Base-by-base conservation (phyloP, 2,888 invertebrate genomes). In the Spicauda simplicius region DNA sequence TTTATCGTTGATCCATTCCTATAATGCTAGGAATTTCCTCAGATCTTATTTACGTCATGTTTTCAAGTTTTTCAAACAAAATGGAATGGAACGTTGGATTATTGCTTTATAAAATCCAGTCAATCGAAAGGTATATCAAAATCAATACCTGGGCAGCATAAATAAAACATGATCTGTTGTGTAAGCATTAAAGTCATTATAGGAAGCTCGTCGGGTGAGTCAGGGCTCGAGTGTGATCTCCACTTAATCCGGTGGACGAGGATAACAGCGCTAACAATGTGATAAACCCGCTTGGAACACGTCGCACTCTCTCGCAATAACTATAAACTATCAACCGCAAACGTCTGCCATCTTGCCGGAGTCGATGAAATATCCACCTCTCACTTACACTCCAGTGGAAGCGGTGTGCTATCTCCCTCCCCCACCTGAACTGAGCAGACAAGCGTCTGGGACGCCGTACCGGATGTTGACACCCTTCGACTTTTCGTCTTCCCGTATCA, bases 261-360 rank as follows among this genome's bases (percentile, higher is more conserved):
- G 89, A 88, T 88, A 89, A 90, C 90, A 89, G 83, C 87, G 87
- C 87, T 91, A 91, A 92, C 92, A 91, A 91, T 87, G 92, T 90
- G 92, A 91, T 91, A 91, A 90, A 91, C 85, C 88, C 86, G 83
- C 84, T 78, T 82, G 82, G 86, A 86, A 86, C 89, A 87, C 89
- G 86, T 87, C 88, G 86, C 87, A 84, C 87, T 86, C 86, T 80
- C 89, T 90, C 86, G 89, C 89, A 92, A 92, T 93, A 92, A 92
- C 92, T 91, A 93, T 92, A 92, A 92, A 93, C 92, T 92, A 92
- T 91, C 91, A 90, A 88, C 92, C 92, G 85, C 92, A 90, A 92
- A 90, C 85, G 90, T 90, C 91, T 92, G 89, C 92, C 91, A 91
- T 93, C 92, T 92, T 92, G 91, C 79, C 75, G 82, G 80, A 90